These are phyloP conservation scores for Lochmaea capreae DNA, from an alignment of 2,888 invertebrate genomes.

Conservation along the genomic window DNA sequence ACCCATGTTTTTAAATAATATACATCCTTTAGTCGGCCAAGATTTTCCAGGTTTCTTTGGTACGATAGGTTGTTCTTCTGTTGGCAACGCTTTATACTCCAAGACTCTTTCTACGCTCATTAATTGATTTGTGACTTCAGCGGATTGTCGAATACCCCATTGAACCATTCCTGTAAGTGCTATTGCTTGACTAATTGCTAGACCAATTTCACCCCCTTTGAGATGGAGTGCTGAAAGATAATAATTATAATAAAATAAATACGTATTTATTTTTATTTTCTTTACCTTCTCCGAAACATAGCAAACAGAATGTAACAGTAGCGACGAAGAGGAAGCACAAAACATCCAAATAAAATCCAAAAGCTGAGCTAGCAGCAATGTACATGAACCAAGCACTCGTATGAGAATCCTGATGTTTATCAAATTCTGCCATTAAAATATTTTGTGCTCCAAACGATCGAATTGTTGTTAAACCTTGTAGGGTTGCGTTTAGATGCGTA, in stretches of 20 bases:
- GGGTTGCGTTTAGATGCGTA: conserved; percentile 81
- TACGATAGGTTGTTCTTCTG: conserved; percentile 72
- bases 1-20: conserved; percentile 75
- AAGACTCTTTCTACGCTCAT: conserved; percentile 90
- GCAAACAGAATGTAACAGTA: conserved; percentile 75
- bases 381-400: conserved; percentile 77
- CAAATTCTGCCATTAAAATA: conserved; percentile 70
- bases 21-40: conserved; percentile 79
- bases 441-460: conserved; percentile 79
- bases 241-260: not conserved
- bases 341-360: conserved; percentile 75
- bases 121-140: conserved; percentile 76
- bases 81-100: conserved; percentile 71
- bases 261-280: not conserved
- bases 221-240: conserved; percentile 49
- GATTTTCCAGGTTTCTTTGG: conserved; percentile 50
- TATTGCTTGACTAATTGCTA: conserved; percentile 62
- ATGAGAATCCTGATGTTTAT: conserved; percentile 72
- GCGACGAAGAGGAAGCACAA: conserved; percentile 74
- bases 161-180: conserved; percentile 72
- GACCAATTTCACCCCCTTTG: conserved; percentile 68
- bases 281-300: conserved; percentile 65
- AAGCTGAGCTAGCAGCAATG: conserved; percentile 73
- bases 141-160: conserved; percentile 81
- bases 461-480: conserved; percentile 84